A percentile compares a stretch with the other conserved stretches of the same genome.
Evolutionary conservation across 2,113 vertebrate genomes (phyloP).

Genomic region (Boleophthalmus pectinirostris): DNA sequence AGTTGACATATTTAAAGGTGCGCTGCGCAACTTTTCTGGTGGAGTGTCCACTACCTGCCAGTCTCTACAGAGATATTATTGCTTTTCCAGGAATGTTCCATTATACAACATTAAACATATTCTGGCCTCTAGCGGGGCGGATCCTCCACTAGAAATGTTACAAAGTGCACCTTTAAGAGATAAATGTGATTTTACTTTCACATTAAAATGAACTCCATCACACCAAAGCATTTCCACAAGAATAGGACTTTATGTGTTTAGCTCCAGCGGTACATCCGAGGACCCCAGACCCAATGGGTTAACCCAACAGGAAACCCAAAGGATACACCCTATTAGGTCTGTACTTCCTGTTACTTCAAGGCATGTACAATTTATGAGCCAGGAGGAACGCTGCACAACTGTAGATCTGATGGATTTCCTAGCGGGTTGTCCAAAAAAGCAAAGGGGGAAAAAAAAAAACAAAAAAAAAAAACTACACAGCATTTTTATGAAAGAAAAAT

Average conservation of each 20-base stretch:
- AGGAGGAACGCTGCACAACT: conserved; percentile 63
- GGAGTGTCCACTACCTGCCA: no score
- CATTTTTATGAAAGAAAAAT: conserved; percentile 69
- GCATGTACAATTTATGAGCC: conserved; percentile 74
- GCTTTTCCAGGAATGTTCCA: no score
- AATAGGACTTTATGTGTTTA: conserved; percentile 38
- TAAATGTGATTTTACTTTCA: no score
- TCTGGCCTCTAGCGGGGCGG: no score
- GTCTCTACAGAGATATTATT: no score
- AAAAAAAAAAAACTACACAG: conserved; percentile 33
- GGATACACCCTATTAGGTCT: conserved; percentile 80
- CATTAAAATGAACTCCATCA: background rate
- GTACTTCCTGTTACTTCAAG: conserved; percentile 81
- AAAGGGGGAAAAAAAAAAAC: no score
- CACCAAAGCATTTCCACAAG: background rate
- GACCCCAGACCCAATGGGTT: conserved; percentile 65
- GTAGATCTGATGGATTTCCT: conserved; percentile 82
- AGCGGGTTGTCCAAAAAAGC: conserved; percentile 70
- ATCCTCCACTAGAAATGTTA: no score
- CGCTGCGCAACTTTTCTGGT: no score
- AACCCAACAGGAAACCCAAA: conserved; percentile 74
- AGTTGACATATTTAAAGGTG: no score
- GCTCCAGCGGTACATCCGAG: conserved; percentile 49
- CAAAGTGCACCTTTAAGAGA: no score
- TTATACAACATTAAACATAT: no score